Conservation (phyloP, 64 coral and sea anemone genomes). For the Actinia tenebrosa region DNA sequence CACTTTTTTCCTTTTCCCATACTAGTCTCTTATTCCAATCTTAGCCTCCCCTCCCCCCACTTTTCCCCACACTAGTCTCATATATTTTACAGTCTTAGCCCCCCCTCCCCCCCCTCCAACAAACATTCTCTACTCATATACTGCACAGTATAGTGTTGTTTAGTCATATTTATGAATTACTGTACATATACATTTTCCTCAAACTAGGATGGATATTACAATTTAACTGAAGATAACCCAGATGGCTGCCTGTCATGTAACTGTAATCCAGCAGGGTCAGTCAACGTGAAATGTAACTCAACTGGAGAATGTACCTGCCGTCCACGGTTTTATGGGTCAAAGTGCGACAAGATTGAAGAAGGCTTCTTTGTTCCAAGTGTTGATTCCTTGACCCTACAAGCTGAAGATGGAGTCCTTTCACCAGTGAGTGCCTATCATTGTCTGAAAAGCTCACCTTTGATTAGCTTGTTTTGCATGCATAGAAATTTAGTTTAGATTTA, state of each 20-base stretch:
- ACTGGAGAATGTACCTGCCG: conserved; percentile 82
- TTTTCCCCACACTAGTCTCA: too few relatives aligned
- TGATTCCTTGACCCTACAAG: conserved; percentile 54
- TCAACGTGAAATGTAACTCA: conserved; percentile 61
- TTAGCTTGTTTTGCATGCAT: too few relatives aligned
- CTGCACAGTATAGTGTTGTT: too few relatives aligned
- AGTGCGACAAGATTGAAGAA: conserved; percentile 58
- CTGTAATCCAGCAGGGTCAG: conserved; percentile 71
- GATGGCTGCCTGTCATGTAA: conserved; percentile 55
- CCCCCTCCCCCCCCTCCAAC: too few relatives aligned
- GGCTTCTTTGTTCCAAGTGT: conserved; percentile 75
- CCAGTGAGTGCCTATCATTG: conserved; percentile 33
- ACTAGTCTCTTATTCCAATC: too few relatives aligned
- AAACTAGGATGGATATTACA: conserved; percentile 78
- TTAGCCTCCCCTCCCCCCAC: too few relatives aligned
- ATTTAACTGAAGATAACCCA: conserved; percentile 56
- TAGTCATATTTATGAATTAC: too few relatives aligned
- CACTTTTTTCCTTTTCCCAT: too few relatives aligned
- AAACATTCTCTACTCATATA: too few relatives aligned
- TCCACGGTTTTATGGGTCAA: conserved; percentile 58
- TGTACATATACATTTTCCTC: neutral
- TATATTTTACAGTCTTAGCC: too few relatives aligned
- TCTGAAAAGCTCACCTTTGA: too few relatives aligned
- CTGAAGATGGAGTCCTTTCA: conserved; percentile 47
- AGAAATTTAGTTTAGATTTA: too few relatives aligned